Evolutionary conservation across 2,797 vertebrate genomes (phyloP).

Genomic region (Hydrolagus colliei): DNA sequence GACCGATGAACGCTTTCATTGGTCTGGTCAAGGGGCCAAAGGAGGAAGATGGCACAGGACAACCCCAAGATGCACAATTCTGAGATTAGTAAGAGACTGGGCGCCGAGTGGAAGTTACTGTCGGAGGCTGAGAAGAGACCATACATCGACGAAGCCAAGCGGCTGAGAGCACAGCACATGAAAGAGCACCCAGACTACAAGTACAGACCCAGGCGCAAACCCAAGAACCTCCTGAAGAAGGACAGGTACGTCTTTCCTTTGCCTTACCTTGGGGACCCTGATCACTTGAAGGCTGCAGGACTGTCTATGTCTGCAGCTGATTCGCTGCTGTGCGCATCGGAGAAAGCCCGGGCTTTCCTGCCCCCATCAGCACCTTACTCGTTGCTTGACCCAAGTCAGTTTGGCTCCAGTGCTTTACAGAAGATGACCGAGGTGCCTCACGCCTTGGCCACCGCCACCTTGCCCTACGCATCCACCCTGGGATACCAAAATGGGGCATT

Average conservation of each 20-base stretch:
- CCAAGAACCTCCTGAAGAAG: slow-evolving; percentile 85
- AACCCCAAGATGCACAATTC: slow-evolving; percentile 99
- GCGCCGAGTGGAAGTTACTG: slow-evolving; percentile 83
- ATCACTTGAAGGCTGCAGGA: slow-evolving; percentile 84
- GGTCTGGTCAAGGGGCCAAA: slow-evolving; percentile 83
- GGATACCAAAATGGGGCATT: slow-evolving; percentile 98
- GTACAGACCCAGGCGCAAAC: slow-evolving; percentile 80
- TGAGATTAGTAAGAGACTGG: slow-evolving; percentile 91
- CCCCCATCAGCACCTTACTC: slow-evolving; percentile 88
- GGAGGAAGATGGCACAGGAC: slow-evolving; percentile 95
- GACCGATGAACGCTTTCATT: slow-evolving; percentile 91
- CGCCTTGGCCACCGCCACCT: slow-evolving; percentile 79
- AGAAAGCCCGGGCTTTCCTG: slow-evolving; percentile 89
- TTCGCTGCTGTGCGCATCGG: slow-evolving; percentile 76
- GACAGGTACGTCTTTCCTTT: slow-evolving; percentile 97
- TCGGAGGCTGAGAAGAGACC: slow-evolving; percentile 80
- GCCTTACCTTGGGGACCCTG: slow-evolving; percentile 95
- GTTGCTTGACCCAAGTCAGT: slow-evolving; percentile 92
- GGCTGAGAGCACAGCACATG: slow-evolving; percentile 81
- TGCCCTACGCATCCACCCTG: slow-evolving; percentile 91
- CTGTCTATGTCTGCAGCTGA: slow-evolving; percentile 82
- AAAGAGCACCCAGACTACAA: slow-evolving; percentile 88
- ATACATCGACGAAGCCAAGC: slow-evolving; percentile 80
- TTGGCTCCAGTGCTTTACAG: slow-evolving; percentile 90
- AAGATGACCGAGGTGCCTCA: slow-evolving; percentile 98